Conservation (phyloP, 2,888 invertebrate genomes). For the Acanthopleura granulata region DNA sequence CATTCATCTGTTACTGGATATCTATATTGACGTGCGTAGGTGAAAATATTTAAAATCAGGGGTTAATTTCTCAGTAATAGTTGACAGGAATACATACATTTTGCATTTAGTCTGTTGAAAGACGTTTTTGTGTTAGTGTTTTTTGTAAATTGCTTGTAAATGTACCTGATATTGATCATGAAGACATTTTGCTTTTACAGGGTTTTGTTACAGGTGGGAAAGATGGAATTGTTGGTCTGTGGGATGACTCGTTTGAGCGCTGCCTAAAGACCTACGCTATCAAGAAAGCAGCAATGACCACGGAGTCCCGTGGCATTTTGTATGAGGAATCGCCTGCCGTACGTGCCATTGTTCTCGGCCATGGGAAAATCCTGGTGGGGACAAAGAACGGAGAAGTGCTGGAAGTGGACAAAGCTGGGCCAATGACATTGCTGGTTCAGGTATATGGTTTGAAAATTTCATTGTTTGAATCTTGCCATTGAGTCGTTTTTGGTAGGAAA, state of each 20-base stretch:
- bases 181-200: slow-evolving; percentile 41
- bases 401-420: slow-evolving; percentile 68
- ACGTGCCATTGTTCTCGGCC: slow-evolving; percentile 66
- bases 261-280: slow-evolving; percentile 67
- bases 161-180: background rate
- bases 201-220: slow-evolving; percentile 71
- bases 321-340: slow-evolving; percentile 62
- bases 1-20: too few species aligned
- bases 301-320: slow-evolving; percentile 59
- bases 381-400: slow-evolving; percentile 69
- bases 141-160: background rate
- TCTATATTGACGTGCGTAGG: too few species aligned
- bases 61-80: too few species aligned
- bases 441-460: slow-evolving; percentile 36
- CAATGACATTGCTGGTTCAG: slow-evolving; percentile 66
- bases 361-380: slow-evolving; percentile 69
- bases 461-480: too few species aligned
- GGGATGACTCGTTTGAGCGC: slow-evolving; percentile 69
- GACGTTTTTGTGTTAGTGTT: background rate
- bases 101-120: background rate
- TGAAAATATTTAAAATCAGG: too few species aligned
- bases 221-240: slow-evolving; percentile 69
- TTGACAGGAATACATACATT: background rate
- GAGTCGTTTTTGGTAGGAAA: too few species aligned
- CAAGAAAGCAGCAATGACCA: slow-evolving; percentile 57